Base-by-base conservation (phyloP, 2,797 vertebrate genomes). In the Anableps anableps region DNA sequence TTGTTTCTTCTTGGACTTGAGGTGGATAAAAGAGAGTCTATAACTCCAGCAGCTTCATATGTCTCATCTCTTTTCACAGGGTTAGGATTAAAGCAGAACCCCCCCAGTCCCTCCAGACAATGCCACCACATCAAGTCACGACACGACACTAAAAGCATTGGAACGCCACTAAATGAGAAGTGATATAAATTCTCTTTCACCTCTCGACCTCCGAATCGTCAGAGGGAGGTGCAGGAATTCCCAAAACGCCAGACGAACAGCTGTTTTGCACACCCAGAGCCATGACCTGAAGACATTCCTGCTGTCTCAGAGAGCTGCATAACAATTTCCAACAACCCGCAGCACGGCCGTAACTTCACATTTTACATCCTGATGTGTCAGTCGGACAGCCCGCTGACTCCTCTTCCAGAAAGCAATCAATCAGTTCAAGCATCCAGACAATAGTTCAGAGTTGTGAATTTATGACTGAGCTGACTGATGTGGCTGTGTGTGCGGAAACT, bases 161-260 rank as follows among this genome's bases (percentile, higher is more conserved):
- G 38, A 17, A 62, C 66, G 41, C 60, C 77, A 51, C 75, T 75
- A 76, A 78, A 87, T 74, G 17, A 58, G 16, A 75, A 16, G 41
- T 7, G 29, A 45, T 78, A 36, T 36, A 64, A 77, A 41, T 78
- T 77, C 74, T 74, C 23, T n/a, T 85, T 90, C 38, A 85, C 53
- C 84, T 86, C 60, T 71, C 14, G 51, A 85, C 85, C 81, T 83
- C 76, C 48, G 5, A 85, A 75, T 23, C 78, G 80, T 82, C 75
- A 90, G 31, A 60, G 48, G 82, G 80, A 78, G 75, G 78, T 53
- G 50, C 51, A 79, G 83, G 81, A 90, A 92, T 93, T 90, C 77
- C 76, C 84, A 72, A 88, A 88, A 87, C 47, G 74, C 84, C 1
- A 9, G 78, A 85, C 75, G 82, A 92, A 91, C 95, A 95, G 94